These are phyloP conservation scores for Clitarchus hookeri DNA, from an alignment of 2,888 invertebrate species.

Conservation along the genomic window DNA sequence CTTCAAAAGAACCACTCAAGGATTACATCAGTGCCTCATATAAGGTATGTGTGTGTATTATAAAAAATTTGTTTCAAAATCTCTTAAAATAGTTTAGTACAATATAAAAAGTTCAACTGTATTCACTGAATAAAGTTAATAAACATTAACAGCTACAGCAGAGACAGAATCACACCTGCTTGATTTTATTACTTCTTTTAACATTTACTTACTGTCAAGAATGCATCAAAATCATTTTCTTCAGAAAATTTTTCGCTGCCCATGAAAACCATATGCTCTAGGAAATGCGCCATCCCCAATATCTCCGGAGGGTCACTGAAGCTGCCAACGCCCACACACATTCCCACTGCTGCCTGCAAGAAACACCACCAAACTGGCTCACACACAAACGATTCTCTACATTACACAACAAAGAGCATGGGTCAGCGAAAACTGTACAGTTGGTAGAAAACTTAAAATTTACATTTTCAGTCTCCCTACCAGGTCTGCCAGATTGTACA, in stretches of 20 bases:
- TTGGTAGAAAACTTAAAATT: too few relatives aligned
- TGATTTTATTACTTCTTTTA: neutral
- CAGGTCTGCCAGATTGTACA: too few relatives aligned
- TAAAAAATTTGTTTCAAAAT: neutral
- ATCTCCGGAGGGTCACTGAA: slow-evolving; percentile 78
- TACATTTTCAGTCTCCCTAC: too few relatives aligned
- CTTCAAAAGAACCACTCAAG: too few relatives aligned
- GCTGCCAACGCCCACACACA: slow-evolving; percentile 75
- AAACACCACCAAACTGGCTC: neutral
- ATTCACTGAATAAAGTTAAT: neutral
- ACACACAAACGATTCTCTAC: too few relatives aligned
- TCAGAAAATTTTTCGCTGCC: slow-evolving; percentile 86
- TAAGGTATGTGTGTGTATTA: too few relatives aligned
- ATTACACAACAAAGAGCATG: too few relatives aligned
- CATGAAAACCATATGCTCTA: slow-evolving; percentile 95
- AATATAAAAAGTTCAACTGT: neutral
- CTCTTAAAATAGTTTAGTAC: neutral
- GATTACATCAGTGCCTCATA: too few relatives aligned
- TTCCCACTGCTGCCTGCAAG: slow-evolving; percentile 70
- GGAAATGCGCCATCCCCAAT: slow-evolving; percentile 82
- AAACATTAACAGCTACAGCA: neutral
- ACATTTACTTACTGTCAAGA: slow-evolving; percentile 62
- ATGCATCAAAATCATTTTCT: slow-evolving; percentile 84
- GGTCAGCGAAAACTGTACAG: too few relatives aligned
- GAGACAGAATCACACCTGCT: neutral